Conservation (phyloP, 2,113 vertebrate genomes). For the Hyla sarda region DNA sequence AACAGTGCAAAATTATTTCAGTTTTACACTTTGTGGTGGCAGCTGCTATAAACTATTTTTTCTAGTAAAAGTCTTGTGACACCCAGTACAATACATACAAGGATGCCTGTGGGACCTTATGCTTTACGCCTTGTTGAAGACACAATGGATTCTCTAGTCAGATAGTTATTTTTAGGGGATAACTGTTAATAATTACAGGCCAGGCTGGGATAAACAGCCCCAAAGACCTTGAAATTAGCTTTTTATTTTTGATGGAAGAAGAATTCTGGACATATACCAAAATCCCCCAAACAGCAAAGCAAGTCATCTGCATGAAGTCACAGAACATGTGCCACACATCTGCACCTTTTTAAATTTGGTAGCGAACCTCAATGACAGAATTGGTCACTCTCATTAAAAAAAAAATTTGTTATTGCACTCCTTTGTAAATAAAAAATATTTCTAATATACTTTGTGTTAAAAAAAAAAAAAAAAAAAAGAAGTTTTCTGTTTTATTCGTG, state of each 20-base stretch:
- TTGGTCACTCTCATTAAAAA: too few relatives aligned
- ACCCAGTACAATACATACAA: background rate
- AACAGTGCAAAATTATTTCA: background rate
- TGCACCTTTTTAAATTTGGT: background rate
- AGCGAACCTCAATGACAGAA: background rate
- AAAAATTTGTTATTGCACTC: too few relatives aligned
- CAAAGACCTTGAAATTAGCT: background rate
- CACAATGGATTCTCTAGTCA: background rate
- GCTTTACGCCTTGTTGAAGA: background rate
- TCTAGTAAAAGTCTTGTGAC: background rate
- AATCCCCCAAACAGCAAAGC: conserved; percentile 15
- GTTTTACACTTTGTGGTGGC: background rate
- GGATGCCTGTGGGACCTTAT: background rate
- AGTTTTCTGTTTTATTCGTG: too few relatives aligned
- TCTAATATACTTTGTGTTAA: too few relatives aligned
- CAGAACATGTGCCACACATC: conserved; percentile 6
- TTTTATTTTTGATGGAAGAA: conserved; percentile 2
- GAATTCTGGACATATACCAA: background rate
- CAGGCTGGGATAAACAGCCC: background rate
- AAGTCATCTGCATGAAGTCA: conserved; percentile 16
- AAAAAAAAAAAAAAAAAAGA: too few relatives aligned
- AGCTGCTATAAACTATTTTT: background rate
- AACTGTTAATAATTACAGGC: conserved; percentile 2
- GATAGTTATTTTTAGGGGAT: background rate
- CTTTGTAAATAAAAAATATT: too few relatives aligned